A percentile compares a stretch with the other conserved stretches of the same genome.
phyloP scores from a whole-genome alignment of 2,113 vertebrate species.

The Catharus fuscescens region DNA sequence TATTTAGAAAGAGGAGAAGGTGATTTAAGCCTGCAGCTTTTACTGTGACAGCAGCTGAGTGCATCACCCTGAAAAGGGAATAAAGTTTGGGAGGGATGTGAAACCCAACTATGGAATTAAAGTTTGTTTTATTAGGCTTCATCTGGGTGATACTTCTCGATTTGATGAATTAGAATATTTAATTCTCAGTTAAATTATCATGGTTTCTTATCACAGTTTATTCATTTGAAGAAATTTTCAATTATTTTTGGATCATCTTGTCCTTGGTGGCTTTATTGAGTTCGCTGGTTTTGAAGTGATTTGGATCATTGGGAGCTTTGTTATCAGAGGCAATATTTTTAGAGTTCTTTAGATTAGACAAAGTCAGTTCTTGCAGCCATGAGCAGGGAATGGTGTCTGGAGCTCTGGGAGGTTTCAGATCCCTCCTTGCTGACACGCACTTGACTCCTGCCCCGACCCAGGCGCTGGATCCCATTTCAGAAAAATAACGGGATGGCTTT shows the following conservation, averaged over 20 bases:
- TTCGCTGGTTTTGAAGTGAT: not conserved
- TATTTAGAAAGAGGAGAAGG: not conserved
- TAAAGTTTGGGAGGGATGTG: not conserved
- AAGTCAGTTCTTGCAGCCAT: accelerated
- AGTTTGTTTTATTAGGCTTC: not conserved
- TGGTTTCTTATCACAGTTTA: not conserved
- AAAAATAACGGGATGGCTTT: not conserved
- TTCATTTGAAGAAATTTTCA: not conserved
- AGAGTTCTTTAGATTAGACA: not conserved
- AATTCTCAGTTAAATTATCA: no score
- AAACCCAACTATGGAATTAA: not conserved
- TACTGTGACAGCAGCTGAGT: not conserved
- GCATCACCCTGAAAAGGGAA: not conserved
- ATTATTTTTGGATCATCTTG: not conserved
- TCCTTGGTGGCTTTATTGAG: not conserved
- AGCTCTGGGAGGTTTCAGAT: not conserved
- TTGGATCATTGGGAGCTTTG: not conserved
- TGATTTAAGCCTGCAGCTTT: not conserved
- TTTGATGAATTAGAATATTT: not conserved
- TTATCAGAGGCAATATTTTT: not conserved
- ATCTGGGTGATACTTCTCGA: not conserved
- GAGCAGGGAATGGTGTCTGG: not conserved
- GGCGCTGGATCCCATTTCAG: not conserved
- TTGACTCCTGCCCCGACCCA: not conserved
- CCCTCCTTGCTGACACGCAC: not conserved